A percentile compares a stretch with the other conserved stretches of the same genome.
These are phyloP conservation scores for Aplochiton taeniatus DNA, from an alignment of 2,797 vertebrate genomes.

Conservation along the genomic window DNA sequence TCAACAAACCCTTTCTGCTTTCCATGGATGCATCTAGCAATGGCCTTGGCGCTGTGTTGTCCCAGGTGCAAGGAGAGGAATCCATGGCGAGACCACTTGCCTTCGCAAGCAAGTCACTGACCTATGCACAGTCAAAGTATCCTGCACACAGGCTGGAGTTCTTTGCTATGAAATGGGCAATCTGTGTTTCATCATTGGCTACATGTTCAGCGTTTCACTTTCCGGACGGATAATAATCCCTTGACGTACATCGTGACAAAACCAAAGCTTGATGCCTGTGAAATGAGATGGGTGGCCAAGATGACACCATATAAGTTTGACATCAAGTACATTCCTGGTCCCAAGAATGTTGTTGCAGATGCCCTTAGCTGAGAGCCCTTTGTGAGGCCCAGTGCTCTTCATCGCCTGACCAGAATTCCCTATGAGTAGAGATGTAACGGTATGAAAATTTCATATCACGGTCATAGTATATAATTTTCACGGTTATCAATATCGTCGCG, in stretches of 20 bases:
- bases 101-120: constrained; percentile 13
- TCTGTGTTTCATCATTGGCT: constrained; percentile 2
- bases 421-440: too few species aligned
- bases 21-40: constrained; percentile 24
- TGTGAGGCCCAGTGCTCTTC: not conserved
- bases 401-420: constrained; percentile 1
- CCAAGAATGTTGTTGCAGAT: constrained; percentile 7
- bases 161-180: constrained; percentile 15
- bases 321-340: constrained; percentile 19
- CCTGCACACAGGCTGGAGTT: constrained; percentile 17
- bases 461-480: too few species aligned
- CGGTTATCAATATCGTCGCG: too few species aligned
- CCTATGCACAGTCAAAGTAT: constrained; percentile 7
- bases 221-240: too few species aligned
- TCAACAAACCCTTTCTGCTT: constrained; percentile 10
- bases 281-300: constrained; percentile 19
- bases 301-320: constrained; percentile 16
- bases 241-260: constrained; percentile 11
- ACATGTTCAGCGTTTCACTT: too few species aligned
- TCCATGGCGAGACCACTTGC: constrained; percentile 1
- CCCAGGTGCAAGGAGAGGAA: too few species aligned
- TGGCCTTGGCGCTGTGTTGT: constrained; percentile 16
- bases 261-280: constrained; percentile 4
- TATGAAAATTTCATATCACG: too few species aligned
- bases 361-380: constrained; percentile 1